These are phyloP conservation scores for Colius striatus DNA, from an alignment of 2,113 vertebrate species.

Conservation along the genomic window DNA sequence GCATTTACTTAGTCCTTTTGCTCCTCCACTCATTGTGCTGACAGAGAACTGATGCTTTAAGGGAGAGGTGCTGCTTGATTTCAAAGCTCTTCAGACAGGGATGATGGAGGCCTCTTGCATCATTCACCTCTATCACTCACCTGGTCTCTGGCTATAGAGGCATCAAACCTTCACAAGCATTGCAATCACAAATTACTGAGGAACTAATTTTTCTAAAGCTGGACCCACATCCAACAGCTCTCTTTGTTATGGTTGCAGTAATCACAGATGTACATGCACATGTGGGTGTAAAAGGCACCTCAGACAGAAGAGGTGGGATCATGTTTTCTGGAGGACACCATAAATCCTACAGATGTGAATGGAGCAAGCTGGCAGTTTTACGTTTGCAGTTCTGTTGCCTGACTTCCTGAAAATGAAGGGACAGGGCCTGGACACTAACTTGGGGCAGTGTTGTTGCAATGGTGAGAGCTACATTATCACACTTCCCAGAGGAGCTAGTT, in stretches of 20 bases:
- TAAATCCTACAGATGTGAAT: neutral
- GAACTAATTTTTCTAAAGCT: neutral
- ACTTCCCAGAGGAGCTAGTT: neutral
- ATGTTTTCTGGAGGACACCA: neutral
- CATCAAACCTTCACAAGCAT: neutral
- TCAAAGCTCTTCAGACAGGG: neutral
- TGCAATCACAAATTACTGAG: neutral
- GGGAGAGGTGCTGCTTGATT: neutral
- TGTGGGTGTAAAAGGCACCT: neutral
- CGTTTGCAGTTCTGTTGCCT: neutral
- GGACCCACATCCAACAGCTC: neutral
- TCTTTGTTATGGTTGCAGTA: neutral
- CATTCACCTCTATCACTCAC: neutral
- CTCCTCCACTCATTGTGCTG: neutral
- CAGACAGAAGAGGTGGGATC: neutral
- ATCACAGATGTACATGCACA: neutral
- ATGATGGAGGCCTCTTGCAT: neutral
- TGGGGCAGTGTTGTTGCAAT: neutral
- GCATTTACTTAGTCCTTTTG: neutral
- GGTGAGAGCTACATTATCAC: neutral
- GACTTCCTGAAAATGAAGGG: neutral
- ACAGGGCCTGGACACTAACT: neutral
- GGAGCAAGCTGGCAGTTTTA: neutral
- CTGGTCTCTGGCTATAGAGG: neutral
- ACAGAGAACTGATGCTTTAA: neutral